Evolutionary conservation across 2,113 vertebrate genomes (phyloP).

Genomic region (Plotosus lineatus): DNA sequence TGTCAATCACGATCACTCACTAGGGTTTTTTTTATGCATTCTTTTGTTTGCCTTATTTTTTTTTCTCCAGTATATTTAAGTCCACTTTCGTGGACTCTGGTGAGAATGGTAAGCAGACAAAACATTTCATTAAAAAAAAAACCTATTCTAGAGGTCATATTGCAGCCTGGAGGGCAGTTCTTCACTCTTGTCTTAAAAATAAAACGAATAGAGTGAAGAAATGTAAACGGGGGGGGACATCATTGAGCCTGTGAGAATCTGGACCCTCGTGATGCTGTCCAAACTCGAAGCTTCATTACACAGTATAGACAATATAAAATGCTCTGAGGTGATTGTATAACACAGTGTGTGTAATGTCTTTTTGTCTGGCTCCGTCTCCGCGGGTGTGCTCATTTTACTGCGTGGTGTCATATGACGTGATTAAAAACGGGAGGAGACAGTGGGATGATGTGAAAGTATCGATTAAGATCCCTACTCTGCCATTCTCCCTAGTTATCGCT

Average conservation of each 20-base stretch:
- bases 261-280: background rate
- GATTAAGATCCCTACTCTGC: slow-evolving; percentile 4
- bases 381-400: background rate
- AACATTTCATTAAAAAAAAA: slow-evolving; percentile 46
- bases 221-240: background rate
- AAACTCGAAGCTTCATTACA: background rate
- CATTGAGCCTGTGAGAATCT: slow-evolving; percentile 28
- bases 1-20: slow-evolving; percentile 63
- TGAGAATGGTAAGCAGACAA: slow-evolving; percentile 59
- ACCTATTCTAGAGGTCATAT: slow-evolving; percentile 26
- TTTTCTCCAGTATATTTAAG: slow-evolving; percentile 61
- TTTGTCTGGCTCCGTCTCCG: background rate
- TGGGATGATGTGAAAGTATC: slow-evolving; percentile 1
- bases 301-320: background rate
- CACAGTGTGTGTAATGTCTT: background rate
- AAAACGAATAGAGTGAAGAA: background rate
- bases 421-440: slow-evolving; percentile 23
- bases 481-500: background rate
- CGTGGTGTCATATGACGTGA: slow-evolving; percentile 35
- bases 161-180: slow-evolving; percentile 41
- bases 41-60: slow-evolving; percentile 67
- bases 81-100: slow-evolving; percentile 16
- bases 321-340: background rate
- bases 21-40: slow-evolving; percentile 50
- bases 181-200: slow-evolving; percentile 28